Percentiles rank a stretch among this genome's conserved stretches.
These are phyloP conservation scores for Tautogolabrus adspersus DNA, from an alignment of 2,113 vertebrate species.

Conservation along the genomic window DNA sequence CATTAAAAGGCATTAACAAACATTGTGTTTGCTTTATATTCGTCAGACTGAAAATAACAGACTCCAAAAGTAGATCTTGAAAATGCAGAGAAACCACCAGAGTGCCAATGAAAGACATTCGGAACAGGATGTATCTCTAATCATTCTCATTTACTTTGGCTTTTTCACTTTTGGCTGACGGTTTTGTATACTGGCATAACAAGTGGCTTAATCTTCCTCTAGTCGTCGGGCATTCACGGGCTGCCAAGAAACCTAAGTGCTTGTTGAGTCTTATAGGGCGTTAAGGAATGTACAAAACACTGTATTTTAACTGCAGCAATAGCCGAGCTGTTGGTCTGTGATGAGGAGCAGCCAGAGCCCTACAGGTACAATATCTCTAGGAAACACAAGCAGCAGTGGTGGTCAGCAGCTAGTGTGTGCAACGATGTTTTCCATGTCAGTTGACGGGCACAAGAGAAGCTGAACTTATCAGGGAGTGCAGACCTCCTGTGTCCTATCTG, in stretches of 20 bases:
- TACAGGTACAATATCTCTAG: constrained; percentile 72
- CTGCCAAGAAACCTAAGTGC: constrained; percentile 69
- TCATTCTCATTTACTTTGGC: constrained; percentile 73
- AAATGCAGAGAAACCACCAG: constrained; percentile 64
- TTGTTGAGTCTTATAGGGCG: constrained; percentile 60
- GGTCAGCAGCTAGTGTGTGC: constrained; percentile 49
- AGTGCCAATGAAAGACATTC: constrained; percentile 70
- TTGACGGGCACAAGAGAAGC: constrained; percentile 64
- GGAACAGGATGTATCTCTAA: constrained; percentile 68
- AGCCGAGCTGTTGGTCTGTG: constrained; percentile 37
- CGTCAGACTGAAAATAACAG: constrained; percentile 48
- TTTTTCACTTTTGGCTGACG: constrained; percentile 73
- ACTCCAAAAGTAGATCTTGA: constrained; percentile 59
- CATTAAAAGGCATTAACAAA: constrained; percentile 53
- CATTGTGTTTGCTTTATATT: constrained; percentile 61
- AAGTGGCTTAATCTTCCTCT: constrained; percentile 71
- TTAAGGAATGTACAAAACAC: constrained; percentile 54
- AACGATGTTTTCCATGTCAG: constrained; percentile 69
- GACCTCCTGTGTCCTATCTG: constrained; percentile 77
- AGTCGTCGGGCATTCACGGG: constrained; percentile 45
- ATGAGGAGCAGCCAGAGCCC: constrained; percentile 29
- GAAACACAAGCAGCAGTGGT: constrained; percentile 58
- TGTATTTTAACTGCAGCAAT: constrained; percentile 48
- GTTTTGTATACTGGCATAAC: constrained; percentile 68
- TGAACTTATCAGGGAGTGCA: constrained; percentile 80